phyloP scores from a whole-genome alignment of 2,888 invertebrate genomes.

The Agonum fuliginosum region DNA sequence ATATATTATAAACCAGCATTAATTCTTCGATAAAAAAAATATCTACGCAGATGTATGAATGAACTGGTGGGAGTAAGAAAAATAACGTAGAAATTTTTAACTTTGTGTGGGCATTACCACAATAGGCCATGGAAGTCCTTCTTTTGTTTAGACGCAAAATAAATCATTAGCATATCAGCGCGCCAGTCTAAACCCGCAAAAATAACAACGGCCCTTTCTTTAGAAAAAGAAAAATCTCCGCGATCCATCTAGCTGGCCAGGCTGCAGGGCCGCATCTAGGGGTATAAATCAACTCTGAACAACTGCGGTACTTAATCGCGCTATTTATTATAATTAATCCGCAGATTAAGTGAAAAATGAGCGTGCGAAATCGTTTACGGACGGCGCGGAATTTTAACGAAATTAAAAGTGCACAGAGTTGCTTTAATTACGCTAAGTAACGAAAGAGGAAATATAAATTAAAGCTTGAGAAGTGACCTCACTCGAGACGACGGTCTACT shows the following conservation, averaged over 20 bases:
- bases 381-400: slow-evolving; percentile 51
- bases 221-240: slow-evolving; percentile 43
- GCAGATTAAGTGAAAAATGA: slow-evolving; percentile 53
- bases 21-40: neutral
- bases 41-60: neutral
- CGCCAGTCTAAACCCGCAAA: slow-evolving; percentile 22
- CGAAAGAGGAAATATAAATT: slow-evolving; percentile 49
- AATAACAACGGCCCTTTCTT: slow-evolving; percentile 29
- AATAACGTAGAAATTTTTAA: neutral
- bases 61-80: neutral
- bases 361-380: slow-evolving; percentile 42
- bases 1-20: too few species aligned
- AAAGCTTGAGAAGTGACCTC: slow-evolving; percentile 19
- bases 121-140: neutral
- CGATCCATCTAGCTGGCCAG: slow-evolving; percentile 21
- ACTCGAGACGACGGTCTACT: neutral
- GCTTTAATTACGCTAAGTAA: slow-evolving; percentile 52
- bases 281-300: slow-evolving; percentile 45
- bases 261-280: slow-evolving; percentile 20
- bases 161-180: slow-evolving; percentile 40
- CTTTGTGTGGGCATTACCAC: neutral
- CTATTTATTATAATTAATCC: slow-evolving; percentile 58
- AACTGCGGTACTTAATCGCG: slow-evolving; percentile 50
- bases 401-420: slow-evolving; percentile 49
- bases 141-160: slow-evolving; percentile 7